Conservation (phyloP, 2,888 invertebrate genomes). For the Brachyptera putata region DNA sequence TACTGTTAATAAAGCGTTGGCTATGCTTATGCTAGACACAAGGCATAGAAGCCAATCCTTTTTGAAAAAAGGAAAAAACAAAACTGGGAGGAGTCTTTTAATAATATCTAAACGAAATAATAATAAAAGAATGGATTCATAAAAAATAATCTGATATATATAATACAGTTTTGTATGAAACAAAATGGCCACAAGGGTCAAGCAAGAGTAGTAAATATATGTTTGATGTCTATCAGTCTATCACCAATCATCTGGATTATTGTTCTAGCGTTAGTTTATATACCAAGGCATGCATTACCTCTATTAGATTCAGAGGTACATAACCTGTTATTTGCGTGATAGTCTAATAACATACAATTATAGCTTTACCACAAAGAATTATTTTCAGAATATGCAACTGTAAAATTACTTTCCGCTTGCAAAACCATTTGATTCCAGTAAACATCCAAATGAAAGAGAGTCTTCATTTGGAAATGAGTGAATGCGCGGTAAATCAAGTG, state of each 20-base stretch:
- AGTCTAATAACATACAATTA: constrained; percentile 14
- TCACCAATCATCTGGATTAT: constrained; percentile 12
- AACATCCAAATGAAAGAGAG: no score
- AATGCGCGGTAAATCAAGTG: no score
- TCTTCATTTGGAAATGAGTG: no score
- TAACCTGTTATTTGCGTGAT: constrained; percentile 15
- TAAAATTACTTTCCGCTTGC: no score
- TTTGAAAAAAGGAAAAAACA: not conserved
- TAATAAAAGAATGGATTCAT: constrained; percentile 15
- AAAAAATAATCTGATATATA: no score
- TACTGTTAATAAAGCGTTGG: not conserved
- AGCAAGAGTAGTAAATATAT: not conserved
- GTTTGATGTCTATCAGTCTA: constrained; percentile 10
- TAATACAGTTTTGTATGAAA: not conserved
- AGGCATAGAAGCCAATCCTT: constrained; percentile 16
- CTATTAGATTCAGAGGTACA: not conserved
- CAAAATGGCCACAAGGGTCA: constrained; percentile 16
- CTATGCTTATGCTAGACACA: not conserved
- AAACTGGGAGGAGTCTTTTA: constrained; percentile 18
- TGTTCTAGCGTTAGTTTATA: no score
- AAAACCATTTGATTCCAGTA: no score
- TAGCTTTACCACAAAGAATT: constrained; percentile 17
- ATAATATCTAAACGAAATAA: constrained; percentile 10
- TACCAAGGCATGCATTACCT: not conserved
- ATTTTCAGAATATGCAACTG: constrained; percentile 17